Evolutionary conservation across 2,888 invertebrate genomes (phyloP).

Genomic region (Tiphia femorata): DNA sequence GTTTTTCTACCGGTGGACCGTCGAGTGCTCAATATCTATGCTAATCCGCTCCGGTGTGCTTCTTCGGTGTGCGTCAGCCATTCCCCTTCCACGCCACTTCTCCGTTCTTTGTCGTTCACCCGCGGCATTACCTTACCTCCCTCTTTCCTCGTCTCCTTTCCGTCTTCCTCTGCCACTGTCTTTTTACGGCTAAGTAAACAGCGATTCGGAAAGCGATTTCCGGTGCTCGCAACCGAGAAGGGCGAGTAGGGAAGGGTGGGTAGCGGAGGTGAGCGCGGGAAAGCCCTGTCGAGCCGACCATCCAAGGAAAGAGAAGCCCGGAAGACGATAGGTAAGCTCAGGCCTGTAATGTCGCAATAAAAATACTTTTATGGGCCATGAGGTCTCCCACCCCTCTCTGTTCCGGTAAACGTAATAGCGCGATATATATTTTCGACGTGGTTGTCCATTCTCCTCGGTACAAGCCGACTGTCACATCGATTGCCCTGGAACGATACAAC

Average conservation of each 20-base stretch:
- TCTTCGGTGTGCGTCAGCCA: constrained; percentile 30
- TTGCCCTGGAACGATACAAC: no score
- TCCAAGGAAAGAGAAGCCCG: no score
- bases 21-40: constrained; percentile 54
- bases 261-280: neutral
- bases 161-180: constrained; percentile 16
- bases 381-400: constrained; percentile 8
- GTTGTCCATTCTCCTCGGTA: constrained; percentile 7
- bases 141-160: constrained; percentile 7
- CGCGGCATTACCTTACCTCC: neutral
- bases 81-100: constrained; percentile 13
- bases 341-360: constrained; percentile 18
- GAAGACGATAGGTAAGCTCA: constrained; percentile 11
- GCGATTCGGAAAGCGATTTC: constrained; percentile 29
- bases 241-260: neutral
- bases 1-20: constrained; percentile 45
- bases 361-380: constrained; percentile 30
- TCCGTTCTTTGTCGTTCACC: no score
- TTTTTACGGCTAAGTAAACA: constrained; percentile 32
- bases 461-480: no score
- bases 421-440: constrained; percentile 6
- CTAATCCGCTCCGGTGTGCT: constrained; percentile 47
- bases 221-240: neutral
- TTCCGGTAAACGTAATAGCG: constrained; percentile 21
- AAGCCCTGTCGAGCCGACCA: neutral